Conservation (phyloP, 2,797 vertebrate genomes). For the Eospalax fontanierii region DNA sequence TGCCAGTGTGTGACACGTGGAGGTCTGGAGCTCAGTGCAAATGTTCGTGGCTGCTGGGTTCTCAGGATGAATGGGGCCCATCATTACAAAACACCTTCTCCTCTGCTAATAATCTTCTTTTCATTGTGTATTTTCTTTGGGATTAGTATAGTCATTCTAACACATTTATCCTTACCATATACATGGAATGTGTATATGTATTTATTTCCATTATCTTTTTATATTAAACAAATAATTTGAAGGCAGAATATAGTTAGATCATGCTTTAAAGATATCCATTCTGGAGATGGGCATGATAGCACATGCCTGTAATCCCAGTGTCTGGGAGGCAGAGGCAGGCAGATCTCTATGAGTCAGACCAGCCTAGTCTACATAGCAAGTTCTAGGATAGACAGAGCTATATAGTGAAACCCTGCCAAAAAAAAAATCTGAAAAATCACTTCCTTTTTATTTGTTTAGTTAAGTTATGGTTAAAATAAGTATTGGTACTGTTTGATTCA, state of each 20-base stretch:
- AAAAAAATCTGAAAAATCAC: too few relatives aligned
- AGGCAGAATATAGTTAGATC: neutral
- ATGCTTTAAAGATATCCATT: conserved; percentile 1
- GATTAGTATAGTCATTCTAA: neutral
- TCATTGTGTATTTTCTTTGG: neutral
- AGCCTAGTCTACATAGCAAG: too few relatives aligned
- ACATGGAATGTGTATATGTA: neutral
- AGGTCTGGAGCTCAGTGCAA: neutral
- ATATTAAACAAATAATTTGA: neutral
- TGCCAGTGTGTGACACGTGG: neutral
- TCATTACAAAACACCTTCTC: neutral
- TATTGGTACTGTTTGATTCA: neutral
- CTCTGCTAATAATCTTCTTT: neutral
- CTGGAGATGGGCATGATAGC: neutral
- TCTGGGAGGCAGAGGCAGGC: too few relatives aligned
- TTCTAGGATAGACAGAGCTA: too few relatives aligned
- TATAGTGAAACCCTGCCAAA: too few relatives aligned
- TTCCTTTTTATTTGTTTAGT: neutral
- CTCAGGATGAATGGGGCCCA: neutral
- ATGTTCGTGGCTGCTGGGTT: neutral
- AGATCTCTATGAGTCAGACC: too few relatives aligned
- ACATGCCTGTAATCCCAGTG: too few relatives aligned
- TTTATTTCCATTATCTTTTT: neutral
- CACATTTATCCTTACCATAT: neutral
- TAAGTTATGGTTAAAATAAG: neutral